Conservation (phyloP, 1,140 invertebrate species). For the Bombus pyrosoma region DNA sequence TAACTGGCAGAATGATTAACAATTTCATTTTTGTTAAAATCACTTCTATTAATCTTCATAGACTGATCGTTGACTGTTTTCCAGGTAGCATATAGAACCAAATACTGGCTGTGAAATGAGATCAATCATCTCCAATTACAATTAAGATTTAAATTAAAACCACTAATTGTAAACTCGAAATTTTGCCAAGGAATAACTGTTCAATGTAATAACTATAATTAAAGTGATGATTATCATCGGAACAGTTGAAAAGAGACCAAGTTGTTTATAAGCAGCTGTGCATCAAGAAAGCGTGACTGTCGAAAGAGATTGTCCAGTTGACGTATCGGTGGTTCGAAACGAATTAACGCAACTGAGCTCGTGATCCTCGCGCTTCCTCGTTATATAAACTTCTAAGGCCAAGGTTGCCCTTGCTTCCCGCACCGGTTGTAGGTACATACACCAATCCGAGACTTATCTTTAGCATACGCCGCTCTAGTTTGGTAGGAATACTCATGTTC, state of each 20-base stretch:
- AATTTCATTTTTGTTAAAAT: neutral
- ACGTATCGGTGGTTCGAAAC: constrained; percentile 60
- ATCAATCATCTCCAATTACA: neutral
- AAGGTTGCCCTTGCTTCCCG: constrained; percentile 69
- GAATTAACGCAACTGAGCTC: constrained; percentile 63
- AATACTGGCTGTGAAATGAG: neutral
- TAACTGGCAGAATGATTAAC: neutral
- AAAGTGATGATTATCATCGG: neutral
- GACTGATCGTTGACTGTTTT: neutral
- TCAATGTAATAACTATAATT: neutral
- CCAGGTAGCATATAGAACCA: neutral
- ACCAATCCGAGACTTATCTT: constrained; percentile 64
- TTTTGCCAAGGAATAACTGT: neutral
- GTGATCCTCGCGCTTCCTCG: constrained; percentile 63
- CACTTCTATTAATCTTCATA: neutral
- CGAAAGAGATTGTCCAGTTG: neutral
- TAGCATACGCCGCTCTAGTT: constrained; percentile 65
- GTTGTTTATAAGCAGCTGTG: neutral
- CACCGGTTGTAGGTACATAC: constrained; percentile 53
- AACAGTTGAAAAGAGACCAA: neutral
- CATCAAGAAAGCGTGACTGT: neutral
- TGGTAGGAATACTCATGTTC: constrained; percentile 52
- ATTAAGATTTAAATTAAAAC: neutral
- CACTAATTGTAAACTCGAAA: neutral
- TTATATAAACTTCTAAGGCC: constrained; percentile 76